Conservation (phyloP, 2,113 vertebrate species). For the Laterallus jamaicensis region DNA sequence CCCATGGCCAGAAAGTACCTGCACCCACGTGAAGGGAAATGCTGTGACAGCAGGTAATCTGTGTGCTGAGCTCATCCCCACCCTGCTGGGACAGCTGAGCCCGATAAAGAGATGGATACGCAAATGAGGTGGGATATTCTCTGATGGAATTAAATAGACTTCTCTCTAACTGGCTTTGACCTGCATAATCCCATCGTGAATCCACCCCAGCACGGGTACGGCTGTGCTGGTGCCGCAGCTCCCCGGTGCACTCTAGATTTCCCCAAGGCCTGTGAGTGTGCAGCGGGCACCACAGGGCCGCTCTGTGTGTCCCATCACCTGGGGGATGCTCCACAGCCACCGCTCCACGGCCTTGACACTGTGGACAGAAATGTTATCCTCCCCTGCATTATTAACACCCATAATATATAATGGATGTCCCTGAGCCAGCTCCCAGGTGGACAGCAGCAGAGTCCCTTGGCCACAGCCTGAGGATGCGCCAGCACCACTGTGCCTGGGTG, state of each 20-base stretch:
- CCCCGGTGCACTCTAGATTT: accelerated
- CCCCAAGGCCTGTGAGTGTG: accelerated
- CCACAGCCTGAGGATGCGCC: accelerated
- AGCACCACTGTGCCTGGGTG: accelerated
- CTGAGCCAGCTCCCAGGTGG: neutral
- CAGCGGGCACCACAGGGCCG: neutral
- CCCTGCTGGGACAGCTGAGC: accelerated
- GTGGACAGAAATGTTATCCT: neutral
- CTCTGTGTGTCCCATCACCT: accelerated
- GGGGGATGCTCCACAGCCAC: too few species aligned
- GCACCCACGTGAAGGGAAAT: neutral
- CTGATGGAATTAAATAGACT: neutral
- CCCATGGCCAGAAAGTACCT: neutral
- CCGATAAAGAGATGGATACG: neutral
- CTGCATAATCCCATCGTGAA: neutral
- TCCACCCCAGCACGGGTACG: accelerated
- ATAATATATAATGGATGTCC: neutral
- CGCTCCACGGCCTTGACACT: neutral
- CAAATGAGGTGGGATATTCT: neutral
- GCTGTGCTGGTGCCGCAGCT: neutral
- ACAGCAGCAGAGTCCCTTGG: too few species aligned
- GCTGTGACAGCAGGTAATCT: accelerated
- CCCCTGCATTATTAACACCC: neutral
- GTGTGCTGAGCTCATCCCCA: neutral
- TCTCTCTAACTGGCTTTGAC: neutral